Evolutionary conservation across 1,140 invertebrate genomes (phyloP), one percentile per base, ranked within the genome.

Genomic region (Phymorhynchus buccinoides): DNA sequence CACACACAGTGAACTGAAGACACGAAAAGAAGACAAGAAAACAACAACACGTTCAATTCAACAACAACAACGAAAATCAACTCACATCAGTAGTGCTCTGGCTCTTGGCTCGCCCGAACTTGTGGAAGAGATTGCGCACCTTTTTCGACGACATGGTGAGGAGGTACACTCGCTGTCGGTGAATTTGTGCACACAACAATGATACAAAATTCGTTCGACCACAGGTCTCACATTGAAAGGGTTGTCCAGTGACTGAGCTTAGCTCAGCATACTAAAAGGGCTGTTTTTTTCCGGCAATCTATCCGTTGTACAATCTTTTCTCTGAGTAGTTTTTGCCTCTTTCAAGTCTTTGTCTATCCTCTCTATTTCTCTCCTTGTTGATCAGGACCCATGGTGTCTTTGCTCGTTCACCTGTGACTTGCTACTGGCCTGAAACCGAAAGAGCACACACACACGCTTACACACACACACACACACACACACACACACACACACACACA

Each of bases 31-130:
- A n/a, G n/a, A n/a, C n/a, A n/a, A n/a, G n/a, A n/a, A n/a, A n/a
- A n/a, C n/a, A n/a, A n/a, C n/a, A n/a, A n/a, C n/a, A n/a, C n/a
- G n/a, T n/a, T n/a, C n/a, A n/a, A n/a, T n/a, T n/a, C n/a, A n/a
- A n/a, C n/a, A n/a, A n/a, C n/a, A 12, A 37, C 14, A 39, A 27
- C 16, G 12, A 42, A 44, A 48, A 30, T 27, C 27, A 80, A 66
- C 81, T 83, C 41, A 83, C 81, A 73, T 83, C 81, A 83, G 81
- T 83, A 30, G 81, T 83, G 81, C 81, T 83, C 81, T 73, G 81
- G 66, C 81, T 83, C 66, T 83, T 83, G 62, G 81, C 22, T 12
- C 81, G 81, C 1, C 81, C 81, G 42, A 71, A 68, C 62, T 71
- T 71, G 37, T 42, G 71, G 62, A 83, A 83, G 41, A 83, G 81